Evolutionary conservation across 2,113 vertebrate species (phyloP).

Genomic region (Cephalopterus ornatus): DNA sequence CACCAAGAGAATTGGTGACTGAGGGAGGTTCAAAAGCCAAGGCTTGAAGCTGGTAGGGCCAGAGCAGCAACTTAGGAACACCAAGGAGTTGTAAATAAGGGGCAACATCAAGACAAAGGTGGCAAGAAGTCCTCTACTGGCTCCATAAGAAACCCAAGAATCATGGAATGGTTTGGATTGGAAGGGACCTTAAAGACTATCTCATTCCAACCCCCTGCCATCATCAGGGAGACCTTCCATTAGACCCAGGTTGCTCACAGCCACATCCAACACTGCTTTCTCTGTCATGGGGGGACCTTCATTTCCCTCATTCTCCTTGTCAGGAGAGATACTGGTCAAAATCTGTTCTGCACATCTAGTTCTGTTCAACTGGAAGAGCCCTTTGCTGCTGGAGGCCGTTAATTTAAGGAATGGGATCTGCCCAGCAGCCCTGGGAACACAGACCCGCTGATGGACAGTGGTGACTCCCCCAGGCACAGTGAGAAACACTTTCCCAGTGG

Average conservation of each 20-base stretch:
- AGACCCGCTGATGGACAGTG: not conserved
- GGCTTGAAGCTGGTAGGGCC: not conserved
- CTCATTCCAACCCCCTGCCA: not conserved
- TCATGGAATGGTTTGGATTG: not conserved
- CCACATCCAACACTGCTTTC: not conserved
- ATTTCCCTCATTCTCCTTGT: not conserved
- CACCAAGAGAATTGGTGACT: too few relatives aligned
- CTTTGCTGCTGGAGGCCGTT: not conserved
- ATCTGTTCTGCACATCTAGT: accelerated
- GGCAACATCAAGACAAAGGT: not conserved
- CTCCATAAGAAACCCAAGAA: not conserved
- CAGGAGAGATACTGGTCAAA: not conserved
- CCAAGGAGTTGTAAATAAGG: not conserved
- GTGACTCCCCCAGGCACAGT: not conserved
- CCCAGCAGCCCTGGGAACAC: not conserved
- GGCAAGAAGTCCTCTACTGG: accelerated
- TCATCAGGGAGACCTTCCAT: not conserved
- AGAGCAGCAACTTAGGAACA: not conserved
- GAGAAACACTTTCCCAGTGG: not conserved
- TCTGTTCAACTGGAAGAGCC: not conserved
- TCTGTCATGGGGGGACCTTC: accelerated
- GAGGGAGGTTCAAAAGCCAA: too few relatives aligned
- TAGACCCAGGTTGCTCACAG: not conserved
- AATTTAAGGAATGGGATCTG: not conserved
- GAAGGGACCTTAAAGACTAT: not conserved